Base-by-base conservation (phyloP, 2,888 invertebrate genomes). In the Synergus umbraculus region DNA sequence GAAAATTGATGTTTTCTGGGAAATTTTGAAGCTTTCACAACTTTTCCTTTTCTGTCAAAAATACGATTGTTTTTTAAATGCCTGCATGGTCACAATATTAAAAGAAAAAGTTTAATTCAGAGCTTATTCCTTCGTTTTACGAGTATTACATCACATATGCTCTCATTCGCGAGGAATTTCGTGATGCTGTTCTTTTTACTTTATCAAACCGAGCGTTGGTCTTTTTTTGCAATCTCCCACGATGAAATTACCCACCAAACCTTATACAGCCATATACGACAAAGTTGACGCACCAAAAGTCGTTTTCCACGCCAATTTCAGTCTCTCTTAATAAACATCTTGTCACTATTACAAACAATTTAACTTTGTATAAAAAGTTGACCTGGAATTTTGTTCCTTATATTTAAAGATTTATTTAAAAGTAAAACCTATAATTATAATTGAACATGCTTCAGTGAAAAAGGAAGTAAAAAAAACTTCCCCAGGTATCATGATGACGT, bases 171-270 rank as follows among this genome's bases (percentile, higher is more conserved):
- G 22, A 58, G 12, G 81, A 81, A 78, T 69, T 79, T 76, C 79
- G 80, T 84, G 83, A 82, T 81, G 79, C 83, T 84, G 78, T 49
- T 58, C 82, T 80, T 78, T 83, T 83, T 76, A 80, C 80, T 85
- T 82, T 80, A 83, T 86, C 84, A 83, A 80, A 76, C 63, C 18
- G 78, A 44, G 63, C 82, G 81, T 83, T 81, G 78, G 80, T 78
- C 44, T 81, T 84, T 85, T 85, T 85, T 86, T 84, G 44, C 60
- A 79, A 81, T 76, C 84, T 58, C 83, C 83, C 82, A 77, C 82
- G 79, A 77, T 18, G 81, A 76, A 44, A 15, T n/a, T 44, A 10
- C 60, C 60, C 60, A 60, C 60, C 22, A 10, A 60, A 60, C 60
- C 60, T 22, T 54, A 54, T 54, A 54, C n/a, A 18, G 54, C 8